Percentiles rank a stretch among this genome's conserved stretches.
Evolutionary conservation across 2,113 vertebrate species (phyloP).

Genomic region (Lontra canadensis): DNA sequence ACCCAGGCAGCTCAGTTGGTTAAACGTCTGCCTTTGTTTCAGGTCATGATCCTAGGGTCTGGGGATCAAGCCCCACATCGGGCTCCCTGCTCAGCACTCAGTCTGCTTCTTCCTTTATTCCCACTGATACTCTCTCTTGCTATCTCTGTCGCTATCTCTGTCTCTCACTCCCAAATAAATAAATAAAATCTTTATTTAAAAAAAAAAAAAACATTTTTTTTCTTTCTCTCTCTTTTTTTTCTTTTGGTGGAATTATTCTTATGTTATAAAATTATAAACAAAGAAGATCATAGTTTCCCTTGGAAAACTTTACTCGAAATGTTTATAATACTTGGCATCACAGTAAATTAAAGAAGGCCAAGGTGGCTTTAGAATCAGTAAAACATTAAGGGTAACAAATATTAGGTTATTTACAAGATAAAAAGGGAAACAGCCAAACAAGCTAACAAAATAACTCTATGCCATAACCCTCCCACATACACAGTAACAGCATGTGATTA

Average conservation of each 20-base stretch:
- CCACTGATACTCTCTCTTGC: not conserved
- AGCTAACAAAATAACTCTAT: not conserved
- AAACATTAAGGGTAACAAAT: constrained; percentile 7
- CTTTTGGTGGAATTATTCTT: not conserved
- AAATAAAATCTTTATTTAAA: not conserved
- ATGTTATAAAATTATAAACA: not conserved
- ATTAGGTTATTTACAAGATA: not conserved
- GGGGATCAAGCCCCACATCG: not conserved
- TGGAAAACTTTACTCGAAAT: constrained; percentile 10
- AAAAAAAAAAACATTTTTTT: accelerated
- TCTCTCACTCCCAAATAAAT: not conserved
- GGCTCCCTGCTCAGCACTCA: no score
- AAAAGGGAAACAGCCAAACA: not conserved
- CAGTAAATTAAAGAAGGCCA: not conserved
- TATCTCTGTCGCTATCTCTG: not conserved
- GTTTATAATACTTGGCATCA: not conserved
- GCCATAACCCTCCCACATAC: not conserved
- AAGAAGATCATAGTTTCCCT: not conserved
- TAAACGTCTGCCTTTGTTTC: no score
- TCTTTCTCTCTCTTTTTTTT: not conserved
- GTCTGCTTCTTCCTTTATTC: not conserved
- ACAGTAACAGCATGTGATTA: not conserved
- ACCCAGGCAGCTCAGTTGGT: not conserved
- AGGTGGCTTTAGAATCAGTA: not conserved
- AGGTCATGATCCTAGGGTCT: no score